Base-by-base conservation (phyloP, 2,113 vertebrate genomes). In the Puffinus mauretanicus region DNA sequence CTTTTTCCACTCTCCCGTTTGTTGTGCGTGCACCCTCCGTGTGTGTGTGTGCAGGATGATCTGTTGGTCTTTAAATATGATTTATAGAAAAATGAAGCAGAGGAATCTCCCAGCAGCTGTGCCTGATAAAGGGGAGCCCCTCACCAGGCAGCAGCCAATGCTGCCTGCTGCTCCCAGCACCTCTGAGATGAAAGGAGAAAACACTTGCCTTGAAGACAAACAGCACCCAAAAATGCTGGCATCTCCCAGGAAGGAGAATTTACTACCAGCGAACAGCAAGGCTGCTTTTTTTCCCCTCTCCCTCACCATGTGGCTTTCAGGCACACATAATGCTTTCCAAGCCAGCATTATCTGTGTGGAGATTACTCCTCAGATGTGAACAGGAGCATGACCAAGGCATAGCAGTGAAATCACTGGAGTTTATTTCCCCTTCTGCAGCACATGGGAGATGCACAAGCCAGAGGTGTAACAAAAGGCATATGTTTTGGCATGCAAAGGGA, bases 21-120 rank as follows among this genome's bases (percentile, higher is more conserved):
- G 51, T 13, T 4, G 0, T 11, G 7, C 0, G 0, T 1, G 6
- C 67, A 13, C 13, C 3, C 32, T 32, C 24, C 1, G 0, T 11
- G 15, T 13, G 8, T 3, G 9, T 34, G 15, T 6, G n/a, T 25
- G 24, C 44, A 38, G 89, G 40, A 20, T 17, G 67, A 36, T 73
- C 52, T 65, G 27, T 6, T 27, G 83, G 27, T 8, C 5, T 86
- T 73, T 42, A 80, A 13, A 61, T 34, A 46, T 4, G 24, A 87
- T 80, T 86, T 72, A 79, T 5, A 64, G 32, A 67, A 19, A 34
- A 22, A 62, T 4, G 20, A 73, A 75, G 70, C 36, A 17, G 82
- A 79, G 75, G 69, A 26, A 55, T 72, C 27, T 80, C 61, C 76
- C 69, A 21, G 47, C 24, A 55, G 64, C 84, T n/a, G 40, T 69